Evolutionary conservation across 2,797 vertebrate species (phyloP).

Genomic region (Poeciliopsis turneri): DNA sequence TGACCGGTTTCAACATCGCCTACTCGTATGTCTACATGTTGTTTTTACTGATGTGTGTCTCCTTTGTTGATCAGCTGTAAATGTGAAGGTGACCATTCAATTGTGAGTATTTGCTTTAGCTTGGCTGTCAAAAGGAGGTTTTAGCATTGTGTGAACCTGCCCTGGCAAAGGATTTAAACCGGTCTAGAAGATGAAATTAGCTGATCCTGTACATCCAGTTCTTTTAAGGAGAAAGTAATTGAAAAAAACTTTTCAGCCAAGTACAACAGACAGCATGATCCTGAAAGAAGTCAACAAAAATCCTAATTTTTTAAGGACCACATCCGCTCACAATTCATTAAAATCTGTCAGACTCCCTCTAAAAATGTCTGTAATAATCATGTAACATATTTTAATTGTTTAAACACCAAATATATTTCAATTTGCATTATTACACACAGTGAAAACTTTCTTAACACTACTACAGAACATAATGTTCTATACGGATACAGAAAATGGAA

Average conservation of each 20-base stretch:
- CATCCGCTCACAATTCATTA: too few relatives aligned
- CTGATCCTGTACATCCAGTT: not conserved
- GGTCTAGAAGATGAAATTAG: not conserved
- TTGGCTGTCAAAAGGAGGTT: not conserved
- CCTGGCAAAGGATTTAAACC: not conserved
- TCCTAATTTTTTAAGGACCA: not conserved
- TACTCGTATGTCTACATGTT: conserved; percentile 73
- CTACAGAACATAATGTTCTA: not conserved
- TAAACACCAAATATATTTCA: too few relatives aligned
- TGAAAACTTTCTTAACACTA: too few relatives aligned
- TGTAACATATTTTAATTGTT: too few relatives aligned
- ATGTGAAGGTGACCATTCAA: too few relatives aligned
- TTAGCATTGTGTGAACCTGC: not conserved
- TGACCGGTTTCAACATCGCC: conserved; percentile 95
- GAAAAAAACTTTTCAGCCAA: not conserved
- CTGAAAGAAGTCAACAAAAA: too few relatives aligned
- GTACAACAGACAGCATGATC: too few relatives aligned
- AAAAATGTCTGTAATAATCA: too few relatives aligned
- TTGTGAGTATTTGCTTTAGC: not conserved
- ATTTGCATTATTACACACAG: too few relatives aligned
- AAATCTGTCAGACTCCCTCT: too few relatives aligned
- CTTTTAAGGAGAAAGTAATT: not conserved
- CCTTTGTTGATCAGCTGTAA: not conserved
- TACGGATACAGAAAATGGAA: not conserved
- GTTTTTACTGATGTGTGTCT: not conserved